Percentiles rank a stretch among this genome's conserved stretches.
Evolutionary conservation across 2,888 invertebrate genomes (phyloP).

Genomic region (Athetis lepigone): DNA sequence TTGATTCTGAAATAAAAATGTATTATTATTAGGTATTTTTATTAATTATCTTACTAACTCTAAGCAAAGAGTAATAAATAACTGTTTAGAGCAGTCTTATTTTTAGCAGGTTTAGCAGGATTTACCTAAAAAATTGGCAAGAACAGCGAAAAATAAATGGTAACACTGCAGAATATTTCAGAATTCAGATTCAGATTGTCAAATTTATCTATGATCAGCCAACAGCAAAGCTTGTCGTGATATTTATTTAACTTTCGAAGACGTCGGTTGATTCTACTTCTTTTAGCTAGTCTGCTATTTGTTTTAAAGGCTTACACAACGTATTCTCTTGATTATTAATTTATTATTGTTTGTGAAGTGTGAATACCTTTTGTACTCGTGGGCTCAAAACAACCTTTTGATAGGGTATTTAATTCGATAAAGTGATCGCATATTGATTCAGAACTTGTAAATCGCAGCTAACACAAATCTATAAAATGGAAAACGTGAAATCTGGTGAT

Average conservation of each 20-base stretch:
- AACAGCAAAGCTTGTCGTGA: too few relatives aligned
- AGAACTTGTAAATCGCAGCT: neutral
- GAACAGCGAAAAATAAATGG: too few relatives aligned
- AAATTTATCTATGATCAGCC: too few relatives aligned
- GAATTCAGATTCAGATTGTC: too few relatives aligned
- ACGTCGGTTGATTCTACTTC: conserved; percentile 4
- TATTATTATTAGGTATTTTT: too few relatives aligned
- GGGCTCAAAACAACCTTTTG: neutral
- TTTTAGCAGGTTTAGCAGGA: too few relatives aligned
- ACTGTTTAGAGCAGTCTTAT: too few relatives aligned
- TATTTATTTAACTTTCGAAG: conserved; percentile 11
- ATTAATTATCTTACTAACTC: too few relatives aligned
- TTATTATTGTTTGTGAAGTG: conserved; percentile 18
- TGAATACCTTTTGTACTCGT: conserved; percentile 8
- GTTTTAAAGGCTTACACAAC: neutral
- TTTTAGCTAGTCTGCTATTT: conserved; percentile 20
- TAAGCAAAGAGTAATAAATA: too few relatives aligned
- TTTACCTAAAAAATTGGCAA: too few relatives aligned
- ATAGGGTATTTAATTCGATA: neutral
- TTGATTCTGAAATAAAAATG: too few relatives aligned
- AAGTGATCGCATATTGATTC: neutral
- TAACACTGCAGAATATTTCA: too few relatives aligned
- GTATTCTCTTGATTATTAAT: neutral
- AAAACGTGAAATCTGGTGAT: conserved; percentile 78
- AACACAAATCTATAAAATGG: conserved; percentile 68